Base-by-base conservation (phyloP, 30 jellyfish, hydroid and myxozoan species). In the Euphysa ruthae region DNA sequence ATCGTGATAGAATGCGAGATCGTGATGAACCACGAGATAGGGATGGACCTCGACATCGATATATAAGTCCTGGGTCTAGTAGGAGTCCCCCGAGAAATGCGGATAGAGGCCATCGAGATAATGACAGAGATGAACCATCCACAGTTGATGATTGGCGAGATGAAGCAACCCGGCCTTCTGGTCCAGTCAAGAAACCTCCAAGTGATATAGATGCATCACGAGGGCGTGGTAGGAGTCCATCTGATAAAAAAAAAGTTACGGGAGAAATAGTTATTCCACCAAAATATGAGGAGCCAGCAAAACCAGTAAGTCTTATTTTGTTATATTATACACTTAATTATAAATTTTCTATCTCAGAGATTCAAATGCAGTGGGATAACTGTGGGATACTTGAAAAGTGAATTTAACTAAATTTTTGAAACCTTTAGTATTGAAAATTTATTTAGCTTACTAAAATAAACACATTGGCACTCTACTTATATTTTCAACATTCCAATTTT, bases 91-190 rank as follows among this genome's bases (percentile, higher is more conserved):
- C n/a, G n/a, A n/a, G n/a, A n/a, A n/a, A n/a, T n/a, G n/a, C n/a
- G n/a, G n/a, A n/a, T n/a, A n/a, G n/a, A n/a, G n/a, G n/a, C n/a
- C 69, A 22, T 16, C 58, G 69, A 3, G 57, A 5, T 13, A 22
- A 4, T 20, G 23, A 56, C 57, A 46, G 22, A 32, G 77, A 68
- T 49, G 80, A 68, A 29, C 29, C 23, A 5, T 51, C 44, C 51
- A n/a, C 75, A 4, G 82, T 25, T 23, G 87, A 77, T 8, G 63
- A 69, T 35, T 73, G 85, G 85, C 26, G 85, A 26, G 85, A 60
- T 32, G 90, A 78, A 3, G 24, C 38, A 35, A 18, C 56, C 42
- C 72, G 71, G 18, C 81, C 66, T 35, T 28, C 34, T 43, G 55
- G 84, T 26, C 84, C 84, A 8, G 84, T 76, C 8, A 76, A 63